Evolutionary conservation across 2,888 invertebrate species (phyloP), one percentile per base, ranked within the genome.

Genomic region (Strigamia maritima): DNA sequence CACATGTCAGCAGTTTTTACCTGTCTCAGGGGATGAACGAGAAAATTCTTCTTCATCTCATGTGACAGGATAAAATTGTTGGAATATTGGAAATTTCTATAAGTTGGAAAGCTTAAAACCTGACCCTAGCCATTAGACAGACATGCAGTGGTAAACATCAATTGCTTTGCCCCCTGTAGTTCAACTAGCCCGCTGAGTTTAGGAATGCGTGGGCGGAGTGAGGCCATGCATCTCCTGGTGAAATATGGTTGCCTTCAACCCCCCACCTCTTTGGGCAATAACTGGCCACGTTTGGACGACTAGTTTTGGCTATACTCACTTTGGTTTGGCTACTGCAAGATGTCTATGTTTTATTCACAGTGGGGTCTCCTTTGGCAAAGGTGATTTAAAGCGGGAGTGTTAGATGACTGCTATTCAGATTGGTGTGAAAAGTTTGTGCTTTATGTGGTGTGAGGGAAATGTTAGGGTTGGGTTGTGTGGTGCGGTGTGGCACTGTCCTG

Each of bases 141-240:
- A 14, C 26, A 70, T 70, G 70, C n/a, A 28, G 70, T 70, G 70
- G 70, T 70, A 70, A 70, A 70, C 70, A 70, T 70, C 26, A 70
- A 70, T 28, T 70, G 70, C 70, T 6, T 12, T 10, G 28, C n/a
- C 70, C 28, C 70, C 70, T 70, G 70, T 70, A 70, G 70, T 70
- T 70, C 70, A 70, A 70, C 70, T 70, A 26, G 26, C 70, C 70
- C 14, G 70, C 70, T 70, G 70, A 28, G 70, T 28, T 70, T 70
- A 70, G 70, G 70, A 70, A 70, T 70, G 70, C 70, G 70, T 70
- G 70, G 70, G 70, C 70, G 70, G 70, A 70, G 70, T 70, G 70
- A 28, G 70, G 24, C 70, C 70, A 70, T 70, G 70, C 70, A 28
- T 70, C 70, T 70, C 70, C 7, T 16, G 28, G 70, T 70, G 70